Conservation (phyloP, 2,888 invertebrate genomes). For the Pandemis cinnamomeana region DNA sequence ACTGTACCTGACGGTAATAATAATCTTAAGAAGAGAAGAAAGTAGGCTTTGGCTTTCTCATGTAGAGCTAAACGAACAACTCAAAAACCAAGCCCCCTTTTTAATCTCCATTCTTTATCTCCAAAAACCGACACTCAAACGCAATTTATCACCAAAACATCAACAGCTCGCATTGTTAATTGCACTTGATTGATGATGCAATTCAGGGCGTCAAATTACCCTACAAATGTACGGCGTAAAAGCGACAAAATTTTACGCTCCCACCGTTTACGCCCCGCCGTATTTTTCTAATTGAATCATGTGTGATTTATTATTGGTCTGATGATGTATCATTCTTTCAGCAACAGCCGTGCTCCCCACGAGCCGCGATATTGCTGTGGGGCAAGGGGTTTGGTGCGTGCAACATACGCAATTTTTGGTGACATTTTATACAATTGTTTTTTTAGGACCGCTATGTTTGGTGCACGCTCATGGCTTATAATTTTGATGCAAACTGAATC, state of each 20-base stretch:
- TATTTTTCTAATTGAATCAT: conserved; percentile 84
- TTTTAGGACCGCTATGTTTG: conserved; percentile 51
- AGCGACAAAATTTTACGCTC: conserved; percentile 64
- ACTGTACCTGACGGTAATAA: no score
- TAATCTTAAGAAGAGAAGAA: no score
- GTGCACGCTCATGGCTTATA: no score
- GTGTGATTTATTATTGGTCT: conserved; percentile 84
- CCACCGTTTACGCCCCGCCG: conserved; percentile 68
- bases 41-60: neutral
- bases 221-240: conserved; percentile 65
- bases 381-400: conserved; percentile 48
- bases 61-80: neutral
- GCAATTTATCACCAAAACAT: conserved; percentile 42
- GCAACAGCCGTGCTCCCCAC: conserved; percentile 80
- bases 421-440: conserved; percentile 58
- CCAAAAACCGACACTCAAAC: conserved; percentile 35
- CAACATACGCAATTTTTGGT: conserved; percentile 78
- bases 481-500: neutral
- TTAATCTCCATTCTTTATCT: conserved; percentile 29
- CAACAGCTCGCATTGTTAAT: conserved; percentile 62
- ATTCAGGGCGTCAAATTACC: conserved; percentile 79
- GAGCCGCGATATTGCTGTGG: conserved; percentile 72
- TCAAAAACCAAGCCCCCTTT: neutral
- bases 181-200: conserved; percentile 79
- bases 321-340: conserved; percentile 85